phyloP scores from a whole-genome alignment of 2,888 invertebrate genomes.

The Subacronicta megacephala region DNA sequence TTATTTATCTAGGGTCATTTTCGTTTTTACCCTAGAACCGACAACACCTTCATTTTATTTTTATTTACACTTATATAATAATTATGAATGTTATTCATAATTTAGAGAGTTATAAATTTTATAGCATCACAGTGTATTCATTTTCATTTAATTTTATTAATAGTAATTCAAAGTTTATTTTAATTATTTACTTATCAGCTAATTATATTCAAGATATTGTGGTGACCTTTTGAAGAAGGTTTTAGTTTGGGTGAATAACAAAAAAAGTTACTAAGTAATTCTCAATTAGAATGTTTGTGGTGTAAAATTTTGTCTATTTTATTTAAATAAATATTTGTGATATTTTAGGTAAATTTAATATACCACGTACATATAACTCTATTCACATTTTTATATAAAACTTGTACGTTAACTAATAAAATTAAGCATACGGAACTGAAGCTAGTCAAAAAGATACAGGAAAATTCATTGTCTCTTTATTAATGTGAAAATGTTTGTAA shows the following conservation, averaged over 20 bases:
- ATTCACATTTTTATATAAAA: too few relatives aligned
- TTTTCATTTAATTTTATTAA: conserved; percentile 58
- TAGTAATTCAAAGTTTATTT: conserved; percentile 49
- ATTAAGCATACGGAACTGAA: background rate
- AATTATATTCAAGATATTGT: conserved; percentile 38
- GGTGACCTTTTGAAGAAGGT: conserved; percentile 27
- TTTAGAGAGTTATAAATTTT: conserved; percentile 65
- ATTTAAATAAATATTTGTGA: too few relatives aligned
- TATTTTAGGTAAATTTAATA: too few relatives aligned
- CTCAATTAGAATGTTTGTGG: too few relatives aligned
- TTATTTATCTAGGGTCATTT: conserved; percentile 60
- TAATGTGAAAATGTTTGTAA: too few relatives aligned
- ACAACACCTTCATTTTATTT: conserved; percentile 49
- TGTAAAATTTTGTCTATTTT: too few relatives aligned
- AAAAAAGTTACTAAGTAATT: too few relatives aligned
- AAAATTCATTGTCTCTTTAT: background rate
- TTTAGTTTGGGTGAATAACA: too few relatives aligned
- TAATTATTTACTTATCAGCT: conserved; percentile 38
- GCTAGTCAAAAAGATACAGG: conserved; percentile 2
- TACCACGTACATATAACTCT: too few relatives aligned
- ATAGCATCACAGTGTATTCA: conserved; percentile 88
- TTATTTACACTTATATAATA: conserved; percentile 56
- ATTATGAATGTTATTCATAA: conserved; percentile 59
- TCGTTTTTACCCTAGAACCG: conserved; percentile 50
- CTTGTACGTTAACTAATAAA: background rate